Percentiles rank a stretch among this genome's conserved stretches.
These are phyloP conservation scores for Biston stratarius DNA, from an alignment of 2,888 invertebrate species.

Conservation along the genomic window DNA sequence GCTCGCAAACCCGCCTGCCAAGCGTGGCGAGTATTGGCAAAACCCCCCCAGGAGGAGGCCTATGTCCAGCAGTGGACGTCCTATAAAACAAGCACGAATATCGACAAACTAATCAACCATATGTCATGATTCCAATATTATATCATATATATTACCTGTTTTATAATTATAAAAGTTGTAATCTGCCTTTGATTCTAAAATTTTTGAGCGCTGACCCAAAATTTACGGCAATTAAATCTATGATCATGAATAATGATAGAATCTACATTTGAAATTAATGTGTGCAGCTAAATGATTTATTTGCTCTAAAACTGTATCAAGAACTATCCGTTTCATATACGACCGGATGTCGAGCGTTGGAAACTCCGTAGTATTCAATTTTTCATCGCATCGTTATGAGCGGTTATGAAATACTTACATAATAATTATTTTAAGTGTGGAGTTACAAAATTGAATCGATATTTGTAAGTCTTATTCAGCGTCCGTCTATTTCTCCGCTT, in stretches of 20 bases:
- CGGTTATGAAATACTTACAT: not conserved
- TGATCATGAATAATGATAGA: not conserved
- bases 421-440: not conserved
- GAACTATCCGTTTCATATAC: not conserved
- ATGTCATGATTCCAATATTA: too few species aligned
- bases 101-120: too few species aligned
- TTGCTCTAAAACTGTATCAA: slow-evolving; percentile 2
- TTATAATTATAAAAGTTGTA: too few species aligned
- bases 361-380: not conserved
- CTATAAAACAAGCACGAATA: too few species aligned
- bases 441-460: not conserved
- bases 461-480: too few species aligned
- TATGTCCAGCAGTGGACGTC: too few species aligned
- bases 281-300: not conserved
- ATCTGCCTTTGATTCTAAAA: too few species aligned
- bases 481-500: too few species aligned
- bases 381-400: slow-evolving; percentile 3
- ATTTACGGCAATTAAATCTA: not conserved
- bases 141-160: too few species aligned
- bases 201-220: not conserved
- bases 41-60: too few species aligned
- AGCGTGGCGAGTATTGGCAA: too few species aligned
- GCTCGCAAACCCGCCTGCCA: too few species aligned
- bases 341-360: not conserved
- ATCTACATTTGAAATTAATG: not conserved